Percentiles rank a stretch among this genome's conserved stretches.
Evolutionary conservation across 2,888 invertebrate species (phyloP).

Genomic region (Athetis lepigone): DNA sequence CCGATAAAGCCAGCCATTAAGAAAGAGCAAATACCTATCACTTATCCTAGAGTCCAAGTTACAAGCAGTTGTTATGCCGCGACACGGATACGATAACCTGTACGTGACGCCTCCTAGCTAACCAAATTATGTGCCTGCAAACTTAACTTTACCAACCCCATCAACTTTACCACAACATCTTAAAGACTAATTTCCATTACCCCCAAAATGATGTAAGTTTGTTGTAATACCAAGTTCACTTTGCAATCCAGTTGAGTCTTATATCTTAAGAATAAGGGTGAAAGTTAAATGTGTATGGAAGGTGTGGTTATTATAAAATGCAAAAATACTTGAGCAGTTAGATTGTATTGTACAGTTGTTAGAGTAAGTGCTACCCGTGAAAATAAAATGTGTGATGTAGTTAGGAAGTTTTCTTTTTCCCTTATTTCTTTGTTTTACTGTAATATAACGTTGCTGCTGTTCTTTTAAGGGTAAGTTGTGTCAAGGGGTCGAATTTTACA

Average conservation of each 20-base stretch:
- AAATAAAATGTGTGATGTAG: conserved; percentile 54
- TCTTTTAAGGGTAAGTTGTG: not conserved
- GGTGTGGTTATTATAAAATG: conserved; percentile 47
- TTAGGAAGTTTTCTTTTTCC: conserved; percentile 43
- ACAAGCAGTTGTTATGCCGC: conserved; percentile 75
- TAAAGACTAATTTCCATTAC: conserved; percentile 49
- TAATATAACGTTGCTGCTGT: not conserved
- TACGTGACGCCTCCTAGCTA: conserved; percentile 75
- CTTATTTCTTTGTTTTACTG: conserved; percentile 40
- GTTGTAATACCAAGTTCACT: conserved; percentile 45
- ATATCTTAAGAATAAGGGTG: conserved; percentile 34
- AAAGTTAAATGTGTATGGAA: conserved; percentile 28
- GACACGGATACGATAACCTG: conserved; percentile 73
- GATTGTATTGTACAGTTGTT: conserved; percentile 60
- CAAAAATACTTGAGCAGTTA: conserved; percentile 62
- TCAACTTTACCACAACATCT: conserved; percentile 27
- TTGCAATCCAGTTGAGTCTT: conserved; percentile 49
- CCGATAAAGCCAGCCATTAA: conserved; percentile 55
- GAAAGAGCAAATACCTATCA: conserved; percentile 66
- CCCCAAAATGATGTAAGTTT: conserved; percentile 30
- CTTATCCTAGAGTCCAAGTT: conserved; percentile 68
- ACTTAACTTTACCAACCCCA: conserved; percentile 36
- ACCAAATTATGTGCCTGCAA: conserved; percentile 68
- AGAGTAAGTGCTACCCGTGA: conserved; percentile 42
- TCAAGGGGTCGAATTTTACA: not conserved